A percentile compares a stretch with the other conserved stretches of the same genome.
Evolutionary conservation across 2,113 vertebrate species (phyloP).

Genomic region (Terrapene triunguis): DNA sequence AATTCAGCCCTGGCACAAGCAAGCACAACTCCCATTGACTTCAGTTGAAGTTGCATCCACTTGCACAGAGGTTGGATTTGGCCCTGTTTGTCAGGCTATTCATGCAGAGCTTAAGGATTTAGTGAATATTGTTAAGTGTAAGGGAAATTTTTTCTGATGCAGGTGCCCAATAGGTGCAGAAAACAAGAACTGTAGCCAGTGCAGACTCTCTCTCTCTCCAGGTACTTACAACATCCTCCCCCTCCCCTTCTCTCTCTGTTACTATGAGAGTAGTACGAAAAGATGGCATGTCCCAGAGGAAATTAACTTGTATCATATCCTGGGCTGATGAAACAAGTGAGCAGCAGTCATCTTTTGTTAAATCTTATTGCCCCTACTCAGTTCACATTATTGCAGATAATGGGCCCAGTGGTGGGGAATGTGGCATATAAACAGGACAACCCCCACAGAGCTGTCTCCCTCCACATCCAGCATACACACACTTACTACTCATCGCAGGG

Average conservation of each 20-base stretch:
- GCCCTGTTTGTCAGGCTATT: background rate
- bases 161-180: background rate
- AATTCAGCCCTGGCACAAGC: background rate
- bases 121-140: background rate
- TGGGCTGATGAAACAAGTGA: slow-evolving; percentile 50
- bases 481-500: slow-evolving; percentile 2
- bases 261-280: background rate
- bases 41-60: background rate
- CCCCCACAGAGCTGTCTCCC: background rate
- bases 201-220: background rate
- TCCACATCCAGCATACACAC: background rate
- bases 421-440: slow-evolving; percentile 15
- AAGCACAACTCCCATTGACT: background rate
- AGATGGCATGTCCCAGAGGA: background rate
- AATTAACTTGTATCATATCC: slow-evolving; percentile 57
- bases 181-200: background rate
- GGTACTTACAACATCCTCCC: fast-evolving
- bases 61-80: background rate
- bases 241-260: background rate
- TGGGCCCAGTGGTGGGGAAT: slow-evolving; percentile 10
- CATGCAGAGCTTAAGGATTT: background rate
- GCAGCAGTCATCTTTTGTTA: slow-evolving; percentile 24
- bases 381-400: slow-evolving; percentile 29
- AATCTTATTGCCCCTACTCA: slow-evolving; percentile 17
- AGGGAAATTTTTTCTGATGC: background rate